Conservation (phyloP, 1,140 invertebrate species). For the Penaeus indicus region DNA sequence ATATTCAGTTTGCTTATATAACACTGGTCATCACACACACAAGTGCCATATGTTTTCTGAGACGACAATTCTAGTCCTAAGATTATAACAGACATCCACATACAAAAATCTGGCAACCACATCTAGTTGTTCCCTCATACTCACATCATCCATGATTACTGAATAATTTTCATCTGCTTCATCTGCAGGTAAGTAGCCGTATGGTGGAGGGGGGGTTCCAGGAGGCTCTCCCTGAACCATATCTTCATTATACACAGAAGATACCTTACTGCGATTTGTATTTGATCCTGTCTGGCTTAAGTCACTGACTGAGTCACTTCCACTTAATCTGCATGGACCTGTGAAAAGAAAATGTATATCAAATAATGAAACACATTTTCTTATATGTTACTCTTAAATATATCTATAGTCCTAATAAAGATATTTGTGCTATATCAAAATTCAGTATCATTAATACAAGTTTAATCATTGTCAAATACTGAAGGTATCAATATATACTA, state of each 20-base stretch:
- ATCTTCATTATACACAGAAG: conserved; percentile 70
- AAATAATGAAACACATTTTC: neutral
- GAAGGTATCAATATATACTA: too few relatives aligned
- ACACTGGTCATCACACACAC: too few relatives aligned
- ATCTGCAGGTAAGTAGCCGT: conserved; percentile 70
- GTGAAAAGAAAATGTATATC: conserved; percentile 49
- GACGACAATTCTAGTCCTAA: too few relatives aligned
- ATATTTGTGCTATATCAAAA: too few relatives aligned
- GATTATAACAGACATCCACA: neutral
- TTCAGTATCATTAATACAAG: too few relatives aligned
- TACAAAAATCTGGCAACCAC: neutral
- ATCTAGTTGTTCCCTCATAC: neutral
- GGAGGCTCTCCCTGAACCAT: conserved; percentile 74
- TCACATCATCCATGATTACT: conserved; percentile 63
- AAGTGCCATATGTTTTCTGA: too few relatives aligned
- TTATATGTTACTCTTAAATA: neutral
- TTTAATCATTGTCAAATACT: too few relatives aligned
- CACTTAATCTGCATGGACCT: conserved; percentile 73
- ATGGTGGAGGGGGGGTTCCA: conserved; percentile 88
- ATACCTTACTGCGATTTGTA: conserved; percentile 68
- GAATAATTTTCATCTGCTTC: conserved; percentile 63
- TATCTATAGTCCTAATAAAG: neutral
- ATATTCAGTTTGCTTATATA: too few relatives aligned
- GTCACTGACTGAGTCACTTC: conserved; percentile 77
- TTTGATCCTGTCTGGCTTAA: conserved; percentile 70